Evolutionary conservation across 2,797 vertebrate genomes (phyloP), one percentile per base, ranked within the genome.

Genomic region (Helostoma temminkii): DNA sequence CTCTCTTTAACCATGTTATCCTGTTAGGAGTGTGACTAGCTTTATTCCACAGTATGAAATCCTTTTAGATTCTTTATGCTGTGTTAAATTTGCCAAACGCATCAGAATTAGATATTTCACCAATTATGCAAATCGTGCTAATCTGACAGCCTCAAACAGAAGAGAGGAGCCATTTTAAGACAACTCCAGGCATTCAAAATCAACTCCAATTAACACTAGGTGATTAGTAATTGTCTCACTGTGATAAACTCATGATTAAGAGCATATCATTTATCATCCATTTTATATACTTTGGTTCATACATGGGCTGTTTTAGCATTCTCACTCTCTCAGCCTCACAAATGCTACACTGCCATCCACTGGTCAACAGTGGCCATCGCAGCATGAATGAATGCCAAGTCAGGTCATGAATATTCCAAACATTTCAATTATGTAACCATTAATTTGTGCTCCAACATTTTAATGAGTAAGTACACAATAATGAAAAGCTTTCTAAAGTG

Each of bases 271-370:
- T 66, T 14, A 66, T 26, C 46, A 47, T 69, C 22, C 26, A 16
- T 34, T 15, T 48, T 34, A 6, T 3, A 16, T 6, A 28, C 50
- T 36, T 45, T 62, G 34, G 32, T 37, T 49, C 21, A 21, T 0
- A 34, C 9, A 47, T 28, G n/a, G 37, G 5, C 43, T 18, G 24
- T 9, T 69, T 39, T 46, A 30, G 9, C 57, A 19, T 22, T 15
- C 46, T 10, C 6, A n/a, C 11, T 10, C 19, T 7, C 26, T 52
- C 19, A 36, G 11, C 18, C 66, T 52, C 64, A 21, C 54, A 80
- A 74, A 84, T 73, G 75, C 67, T 58, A 30, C 69, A 75, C 72
- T 88, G 83, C 89, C 92, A 72, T 82, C 89, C 64, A 25, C 71
- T 90, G 92, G 84, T 10, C n/a, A 18, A 19, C 11, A 11, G 18